These are phyloP conservation scores for Torymus tubicola DNA, from an alignment of 2,888 invertebrate genomes.

Conservation along the genomic window DNA sequence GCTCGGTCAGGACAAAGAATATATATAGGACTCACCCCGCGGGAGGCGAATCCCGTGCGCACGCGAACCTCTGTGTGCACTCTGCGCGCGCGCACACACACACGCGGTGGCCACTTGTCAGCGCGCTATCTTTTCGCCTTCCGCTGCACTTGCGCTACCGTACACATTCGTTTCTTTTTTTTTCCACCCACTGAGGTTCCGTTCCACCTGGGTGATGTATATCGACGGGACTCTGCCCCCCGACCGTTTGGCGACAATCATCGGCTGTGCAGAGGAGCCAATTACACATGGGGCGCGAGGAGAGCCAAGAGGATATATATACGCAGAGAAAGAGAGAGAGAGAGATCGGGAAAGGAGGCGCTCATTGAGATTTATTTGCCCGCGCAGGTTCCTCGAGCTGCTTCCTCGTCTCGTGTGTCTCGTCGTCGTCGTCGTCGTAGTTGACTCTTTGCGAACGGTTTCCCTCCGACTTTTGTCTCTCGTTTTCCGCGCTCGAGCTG, in stretches of 20 bases:
- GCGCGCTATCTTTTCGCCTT: conserved; percentile 8
- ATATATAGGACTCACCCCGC: too few species aligned
- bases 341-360: conserved; percentile 43
- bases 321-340: conserved; percentile 55
- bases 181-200: too few species aligned
- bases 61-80: too few species aligned
- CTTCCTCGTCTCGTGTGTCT: neutral
- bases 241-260: conserved; percentile 69
- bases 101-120: neutral
- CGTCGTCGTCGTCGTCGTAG: neutral
- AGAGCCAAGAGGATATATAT: neutral
- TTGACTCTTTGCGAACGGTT: neutral
- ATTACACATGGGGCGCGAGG: conserved; percentile 67
- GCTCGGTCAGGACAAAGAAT: too few species aligned
- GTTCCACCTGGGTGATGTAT: conserved; percentile 65
- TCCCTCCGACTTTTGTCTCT: neutral
- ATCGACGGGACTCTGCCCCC: conserved; percentile 62
- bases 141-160: neutral
- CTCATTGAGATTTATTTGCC: conserved; percentile 69
- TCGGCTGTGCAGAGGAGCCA: conserved; percentile 67
- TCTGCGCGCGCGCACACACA: too few species aligned
- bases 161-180: conserved; percentile 45
- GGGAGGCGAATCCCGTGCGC: too few species aligned
- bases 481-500: too few species aligned
- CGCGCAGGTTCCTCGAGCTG: neutral